These are phyloP conservation scores for Actenoides lindsayi DNA, from an alignment of 2,113 vertebrate species.

Conservation along the genomic window DNA sequence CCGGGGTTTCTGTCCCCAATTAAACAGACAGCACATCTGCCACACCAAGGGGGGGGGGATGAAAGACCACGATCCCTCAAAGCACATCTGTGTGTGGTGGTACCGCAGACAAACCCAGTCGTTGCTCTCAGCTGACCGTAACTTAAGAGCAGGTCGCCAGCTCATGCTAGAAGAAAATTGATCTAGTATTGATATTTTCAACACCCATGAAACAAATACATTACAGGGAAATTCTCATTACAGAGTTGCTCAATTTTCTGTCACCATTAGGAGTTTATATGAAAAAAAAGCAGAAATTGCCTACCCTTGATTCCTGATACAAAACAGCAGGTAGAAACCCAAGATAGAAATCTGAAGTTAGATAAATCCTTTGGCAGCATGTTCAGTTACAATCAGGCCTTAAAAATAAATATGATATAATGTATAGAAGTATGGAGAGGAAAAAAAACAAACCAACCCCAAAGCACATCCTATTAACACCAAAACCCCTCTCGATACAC, in stretches of 20 bases:
- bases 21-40: neutral
- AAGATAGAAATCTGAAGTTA: slow-evolving; percentile 65
- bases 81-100: accelerated
- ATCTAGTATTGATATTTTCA: neutral
- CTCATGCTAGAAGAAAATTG: neutral
- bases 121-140: neutral
- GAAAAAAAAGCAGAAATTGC: slow-evolving; percentile 64
- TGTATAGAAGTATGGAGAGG: slow-evolving; percentile 58
- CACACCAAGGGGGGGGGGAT: neutral
- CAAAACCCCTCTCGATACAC: slow-evolving; percentile 58
- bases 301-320: slow-evolving; percentile 55
- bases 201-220: neutral
- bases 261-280: neutral
- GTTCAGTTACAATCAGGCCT: slow-evolving; percentile 75
- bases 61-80: neutral
- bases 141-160: neutral
- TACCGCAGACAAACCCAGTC: neutral
- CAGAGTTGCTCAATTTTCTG: slow-evolving; percentile 26
- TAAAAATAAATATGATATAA: slow-evolving; percentile 77
- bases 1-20: neutral
- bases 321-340: slow-evolving; percentile 70
- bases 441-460: neutral
- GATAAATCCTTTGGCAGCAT: slow-evolving; percentile 77
- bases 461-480: slow-evolving; percentile 23
- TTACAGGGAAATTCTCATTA: slow-evolving; percentile 10